Evolutionary conservation across 1,140 invertebrate species (phyloP).

Genomic region (Sinonovacula constricta): DNA sequence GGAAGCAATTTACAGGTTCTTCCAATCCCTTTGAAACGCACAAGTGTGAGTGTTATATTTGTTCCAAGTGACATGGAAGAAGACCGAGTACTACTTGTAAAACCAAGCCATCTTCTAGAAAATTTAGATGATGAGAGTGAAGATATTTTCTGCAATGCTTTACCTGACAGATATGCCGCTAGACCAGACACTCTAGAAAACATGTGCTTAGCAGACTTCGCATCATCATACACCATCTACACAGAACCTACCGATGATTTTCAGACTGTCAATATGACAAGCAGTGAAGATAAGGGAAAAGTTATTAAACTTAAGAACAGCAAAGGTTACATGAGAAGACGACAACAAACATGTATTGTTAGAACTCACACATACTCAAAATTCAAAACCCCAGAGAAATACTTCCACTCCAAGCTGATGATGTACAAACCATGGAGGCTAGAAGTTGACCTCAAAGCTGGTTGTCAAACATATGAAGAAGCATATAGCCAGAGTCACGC

Average conservation of each 20-base stretch:
- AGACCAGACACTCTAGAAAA: constrained; percentile 24
- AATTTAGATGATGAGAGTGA: constrained; percentile 29
- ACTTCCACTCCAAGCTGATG: constrained; percentile 24
- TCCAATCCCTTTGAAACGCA: constrained; percentile 11
- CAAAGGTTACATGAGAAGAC: constrained; percentile 7
- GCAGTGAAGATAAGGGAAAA: neutral
- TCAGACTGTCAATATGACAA: neutral
- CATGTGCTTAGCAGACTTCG: constrained; percentile 18
- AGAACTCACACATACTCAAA: constrained; percentile 27
- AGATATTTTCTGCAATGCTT: neutral
- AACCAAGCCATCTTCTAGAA: constrained; percentile 5
- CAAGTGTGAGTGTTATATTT: constrained; percentile 17
- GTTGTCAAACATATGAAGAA: constrained; percentile 5
- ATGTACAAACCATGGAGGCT: constrained; percentile 15
- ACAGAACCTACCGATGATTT: constrained; percentile 1
- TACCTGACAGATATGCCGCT: constrained; percentile 23
- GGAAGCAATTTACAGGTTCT: constrained; percentile 25
- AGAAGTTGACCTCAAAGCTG: constrained; percentile 1
- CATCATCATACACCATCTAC: neutral
- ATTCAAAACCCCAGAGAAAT: constrained; percentile 11
- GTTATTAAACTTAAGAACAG: neutral
- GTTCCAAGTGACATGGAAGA: constrained; percentile 7
- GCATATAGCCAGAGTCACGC: neutral
- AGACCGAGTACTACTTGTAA: neutral
- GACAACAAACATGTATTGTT: constrained; percentile 8